Evolutionary conservation across 2,113 vertebrate genomes (phyloP).

Genomic region (Polypterus senegalus): DNA sequence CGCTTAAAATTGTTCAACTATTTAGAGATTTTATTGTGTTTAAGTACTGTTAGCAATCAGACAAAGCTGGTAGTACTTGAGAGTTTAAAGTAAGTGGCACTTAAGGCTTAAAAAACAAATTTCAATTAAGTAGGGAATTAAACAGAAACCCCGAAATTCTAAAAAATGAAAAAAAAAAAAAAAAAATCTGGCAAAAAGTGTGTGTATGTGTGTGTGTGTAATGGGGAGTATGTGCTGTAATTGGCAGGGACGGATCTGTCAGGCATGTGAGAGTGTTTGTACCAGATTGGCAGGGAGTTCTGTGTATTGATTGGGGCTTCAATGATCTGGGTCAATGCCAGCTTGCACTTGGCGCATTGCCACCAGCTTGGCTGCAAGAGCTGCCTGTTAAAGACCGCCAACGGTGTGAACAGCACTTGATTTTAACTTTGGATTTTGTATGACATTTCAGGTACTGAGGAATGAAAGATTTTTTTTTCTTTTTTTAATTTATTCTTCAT

Average conservation of each 20-base stretch:
- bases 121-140: constrained; percentile 4
- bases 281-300: not conserved
- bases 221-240: not conserved
- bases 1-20: not conserved
- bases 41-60: constrained; percentile 10
- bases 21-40: constrained; percentile 1
- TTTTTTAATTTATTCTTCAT: no score
- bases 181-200: not conserved
- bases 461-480: constrained; percentile 6
- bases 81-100: constrained; percentile 16
- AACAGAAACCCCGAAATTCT: not conserved
- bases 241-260: not conserved
- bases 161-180: not conserved
- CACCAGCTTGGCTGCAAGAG: not conserved
- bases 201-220: constrained; percentile 26
- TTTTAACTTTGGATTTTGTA: constrained; percentile 13
- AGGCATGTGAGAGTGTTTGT: not conserved
- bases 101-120: constrained; percentile 10
- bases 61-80: constrained; percentile 12
- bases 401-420: constrained; percentile 16
- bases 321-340: not conserved
- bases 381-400: constrained; percentile 11
- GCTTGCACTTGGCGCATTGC: not conserved
- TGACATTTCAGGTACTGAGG: constrained; percentile 11
- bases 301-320: constrained; percentile 1